Conservation (phyloP, 1,140 invertebrate species). For the Solenopsis fugax region DNA sequence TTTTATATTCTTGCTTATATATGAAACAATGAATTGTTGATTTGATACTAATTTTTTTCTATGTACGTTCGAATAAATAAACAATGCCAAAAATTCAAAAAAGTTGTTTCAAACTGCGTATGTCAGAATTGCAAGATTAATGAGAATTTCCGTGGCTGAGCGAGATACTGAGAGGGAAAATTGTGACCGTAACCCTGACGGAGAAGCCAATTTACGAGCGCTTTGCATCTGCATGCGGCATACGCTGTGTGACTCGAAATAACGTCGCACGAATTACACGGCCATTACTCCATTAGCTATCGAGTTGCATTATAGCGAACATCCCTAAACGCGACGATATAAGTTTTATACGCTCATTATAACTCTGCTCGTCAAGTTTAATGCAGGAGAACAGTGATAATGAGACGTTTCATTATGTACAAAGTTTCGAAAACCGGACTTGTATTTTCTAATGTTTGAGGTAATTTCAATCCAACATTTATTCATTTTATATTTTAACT, state of each 20-base stretch:
- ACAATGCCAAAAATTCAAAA: background rate
- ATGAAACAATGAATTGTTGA: no score
- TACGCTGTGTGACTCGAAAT: constrained; percentile 59
- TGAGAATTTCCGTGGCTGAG: constrained; percentile 76
- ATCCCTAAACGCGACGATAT: constrained; percentile 6
- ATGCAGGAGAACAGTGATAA: background rate
- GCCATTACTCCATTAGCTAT: constrained; percentile 26
- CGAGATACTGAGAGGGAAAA: constrained; percentile 71
- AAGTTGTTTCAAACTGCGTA: background rate
- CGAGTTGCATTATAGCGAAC: background rate
- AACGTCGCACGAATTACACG: constrained; percentile 49
- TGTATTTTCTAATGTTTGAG: background rate
- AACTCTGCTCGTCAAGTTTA: constrained; percentile 2
- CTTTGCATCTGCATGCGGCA: constrained; percentile 23
- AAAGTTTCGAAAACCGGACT: background rate
- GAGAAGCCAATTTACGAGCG: constrained; percentile 68
- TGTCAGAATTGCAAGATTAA: constrained; percentile 75
- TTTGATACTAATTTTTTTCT: no score
- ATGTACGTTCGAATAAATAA: background rate
- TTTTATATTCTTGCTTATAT: no score
- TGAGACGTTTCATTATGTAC: background rate
- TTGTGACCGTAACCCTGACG: constrained; percentile 71
- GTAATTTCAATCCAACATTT: background rate
- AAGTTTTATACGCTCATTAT: constrained; percentile 6
- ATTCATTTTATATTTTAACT: background rate